phyloP scores from a whole-genome alignment of 37 sponge, comb jelly and placozoan species.

The Ianthella basta region DNA sequence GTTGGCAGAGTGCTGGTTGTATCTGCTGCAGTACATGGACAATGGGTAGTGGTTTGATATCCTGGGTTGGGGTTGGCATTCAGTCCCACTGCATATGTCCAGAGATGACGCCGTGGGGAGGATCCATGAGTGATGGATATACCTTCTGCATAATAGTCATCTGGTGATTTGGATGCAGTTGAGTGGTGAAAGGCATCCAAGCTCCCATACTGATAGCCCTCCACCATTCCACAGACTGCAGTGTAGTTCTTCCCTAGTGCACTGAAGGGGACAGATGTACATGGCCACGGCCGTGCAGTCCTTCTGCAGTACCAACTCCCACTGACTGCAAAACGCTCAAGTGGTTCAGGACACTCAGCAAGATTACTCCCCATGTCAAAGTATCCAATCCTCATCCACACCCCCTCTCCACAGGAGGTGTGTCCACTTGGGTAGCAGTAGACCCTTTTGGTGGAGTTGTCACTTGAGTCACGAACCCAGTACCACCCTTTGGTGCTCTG shows the following conservation, averaged over 20 bases:
- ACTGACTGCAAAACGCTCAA: too few species aligned
- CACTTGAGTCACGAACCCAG: not conserved
- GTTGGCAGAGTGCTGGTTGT: not conserved
- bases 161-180: too few species aligned
- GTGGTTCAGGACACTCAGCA: too few species aligned
- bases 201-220: too few species aligned
- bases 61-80: not conserved
- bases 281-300: too few species aligned
- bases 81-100: too few species aligned
- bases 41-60: not conserved
- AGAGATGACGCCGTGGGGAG: not conserved
- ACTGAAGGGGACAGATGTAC: too few species aligned
- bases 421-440: conserved; percentile 19
- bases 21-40: not conserved
- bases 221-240: too few species aligned
- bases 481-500: not conserved
- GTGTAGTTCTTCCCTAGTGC: too few species aligned
- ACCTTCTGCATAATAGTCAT: too few species aligned
- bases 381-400: conserved; percentile 27
- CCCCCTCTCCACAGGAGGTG: conserved; percentile 15
- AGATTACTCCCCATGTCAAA: not conserved
- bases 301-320: too few species aligned
- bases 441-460: not conserved
- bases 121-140: not conserved
- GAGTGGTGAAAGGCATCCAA: too few species aligned